Conservation (phyloP, 37 sponge, comb jelly and placozoan genomes). For the Beroe forskalii region DNA sequence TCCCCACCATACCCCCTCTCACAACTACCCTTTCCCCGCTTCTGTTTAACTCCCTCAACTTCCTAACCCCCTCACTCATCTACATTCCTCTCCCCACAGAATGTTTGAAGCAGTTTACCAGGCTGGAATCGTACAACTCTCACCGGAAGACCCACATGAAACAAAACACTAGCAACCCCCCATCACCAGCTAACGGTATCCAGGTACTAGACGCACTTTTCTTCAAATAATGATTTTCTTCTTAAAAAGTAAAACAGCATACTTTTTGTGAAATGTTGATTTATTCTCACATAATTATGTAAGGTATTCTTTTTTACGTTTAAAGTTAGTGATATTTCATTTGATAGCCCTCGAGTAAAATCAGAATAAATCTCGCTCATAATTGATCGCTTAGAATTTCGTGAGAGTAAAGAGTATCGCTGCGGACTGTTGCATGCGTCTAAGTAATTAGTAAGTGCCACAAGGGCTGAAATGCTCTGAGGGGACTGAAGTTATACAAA, state of each 20-base stretch:
- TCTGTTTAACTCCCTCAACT: not conserved
- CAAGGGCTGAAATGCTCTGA: too few relatives aligned
- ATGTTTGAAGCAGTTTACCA: conserved; percentile 41
- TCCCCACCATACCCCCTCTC: not conserved
- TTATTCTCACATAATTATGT: too few relatives aligned
- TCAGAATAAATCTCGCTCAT: too few relatives aligned
- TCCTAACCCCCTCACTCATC: not conserved
- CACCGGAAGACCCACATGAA: conserved; percentile 50
- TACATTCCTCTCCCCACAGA: conserved; percentile 10
- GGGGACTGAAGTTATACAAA: too few relatives aligned
- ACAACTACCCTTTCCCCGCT: not conserved
- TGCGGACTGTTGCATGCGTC: too few relatives aligned
- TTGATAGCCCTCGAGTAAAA: too few relatives aligned
- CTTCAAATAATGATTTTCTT: not conserved
- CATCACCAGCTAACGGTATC: conserved; percentile 1
- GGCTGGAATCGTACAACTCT: conserved; percentile 2
- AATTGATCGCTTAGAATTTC: too few relatives aligned
- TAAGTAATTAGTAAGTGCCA: too few relatives aligned
- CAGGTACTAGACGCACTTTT: not conserved
- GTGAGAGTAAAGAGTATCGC: too few relatives aligned
- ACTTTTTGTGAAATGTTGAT: too few relatives aligned
- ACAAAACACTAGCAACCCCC: not conserved
- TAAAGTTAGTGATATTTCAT: too few relatives aligned
- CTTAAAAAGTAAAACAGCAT: not conserved
- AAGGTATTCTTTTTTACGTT: too few relatives aligned